Conservation (phyloP, 2,888 invertebrate species). For the Trachelus stipa region DNA sequence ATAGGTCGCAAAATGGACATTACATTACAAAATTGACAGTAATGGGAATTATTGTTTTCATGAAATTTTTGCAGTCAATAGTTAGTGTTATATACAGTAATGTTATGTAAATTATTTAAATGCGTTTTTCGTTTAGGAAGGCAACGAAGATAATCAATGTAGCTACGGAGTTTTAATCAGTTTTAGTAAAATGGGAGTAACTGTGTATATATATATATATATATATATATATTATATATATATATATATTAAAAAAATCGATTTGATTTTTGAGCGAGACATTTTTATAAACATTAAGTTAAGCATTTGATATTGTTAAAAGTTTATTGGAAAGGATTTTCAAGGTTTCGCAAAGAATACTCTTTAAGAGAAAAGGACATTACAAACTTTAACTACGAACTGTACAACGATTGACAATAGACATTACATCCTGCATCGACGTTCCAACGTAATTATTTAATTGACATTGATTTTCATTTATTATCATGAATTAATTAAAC, state of each 20-base stretch:
- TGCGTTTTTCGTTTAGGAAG: neutral
- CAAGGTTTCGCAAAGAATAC: neutral
- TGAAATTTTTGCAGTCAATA: neutral
- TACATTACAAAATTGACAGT: neutral
- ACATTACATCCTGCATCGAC: neutral
- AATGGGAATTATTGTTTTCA: neutral
- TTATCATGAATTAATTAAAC: neutral
- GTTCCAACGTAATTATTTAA: neutral
- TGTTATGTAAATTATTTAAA: neutral
- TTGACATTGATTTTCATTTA: neutral
- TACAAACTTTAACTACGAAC: neutral
- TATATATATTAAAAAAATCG: neutral
- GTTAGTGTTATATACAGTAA: neutral
- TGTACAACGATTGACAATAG: constrained; percentile 9
- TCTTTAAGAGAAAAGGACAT: constrained; percentile 1
- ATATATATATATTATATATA: neutral
- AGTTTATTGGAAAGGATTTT: constrained; percentile 1
- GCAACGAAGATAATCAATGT: neutral
- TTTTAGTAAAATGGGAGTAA: neutral
- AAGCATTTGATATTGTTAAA: constrained; percentile 8
- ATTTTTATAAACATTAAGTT: constrained; percentile 4
- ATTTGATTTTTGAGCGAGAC: constrained; percentile 1
- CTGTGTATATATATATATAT: neutral
- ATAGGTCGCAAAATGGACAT: neutral
- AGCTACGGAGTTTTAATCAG: neutral